Conservation (phyloP, 2,797 vertebrate species). For the Coracias cyanogaster region DNA sequence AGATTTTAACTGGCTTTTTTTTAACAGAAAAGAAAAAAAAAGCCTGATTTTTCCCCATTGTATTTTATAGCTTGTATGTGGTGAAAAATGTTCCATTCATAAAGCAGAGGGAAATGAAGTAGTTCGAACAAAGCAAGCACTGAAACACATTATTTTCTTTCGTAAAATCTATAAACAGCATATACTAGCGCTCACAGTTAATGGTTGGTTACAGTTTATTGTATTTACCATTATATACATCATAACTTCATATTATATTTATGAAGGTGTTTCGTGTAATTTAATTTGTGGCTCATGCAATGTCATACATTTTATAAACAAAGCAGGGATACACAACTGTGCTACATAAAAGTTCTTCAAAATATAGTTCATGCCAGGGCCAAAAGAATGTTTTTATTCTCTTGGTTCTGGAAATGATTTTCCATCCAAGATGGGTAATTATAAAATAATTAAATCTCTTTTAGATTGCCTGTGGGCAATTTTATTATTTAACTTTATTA, state of each 20-base stretch:
- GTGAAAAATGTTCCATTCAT: not conserved
- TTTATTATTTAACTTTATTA: constrained; percentile 63
- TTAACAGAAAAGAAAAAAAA: not conserved
- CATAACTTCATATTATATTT: not conserved
- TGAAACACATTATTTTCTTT: not conserved
- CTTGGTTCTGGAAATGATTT: not conserved
- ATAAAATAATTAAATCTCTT: constrained; percentile 57
- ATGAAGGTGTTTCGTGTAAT: not conserved
- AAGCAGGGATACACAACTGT: not conserved
- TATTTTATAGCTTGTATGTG: not conserved
- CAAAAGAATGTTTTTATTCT: constrained; percentile 45
- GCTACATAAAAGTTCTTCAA: not conserved
- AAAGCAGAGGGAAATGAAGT: not conserved
- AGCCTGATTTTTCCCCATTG: not conserved
- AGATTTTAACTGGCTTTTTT: too few species aligned
- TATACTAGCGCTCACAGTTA: not conserved
- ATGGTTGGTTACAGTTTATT: not conserved
- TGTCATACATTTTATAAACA: not conserved
- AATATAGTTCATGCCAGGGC: constrained; percentile 13
- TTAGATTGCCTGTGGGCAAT: constrained; percentile 17
- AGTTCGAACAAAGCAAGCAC: not conserved
- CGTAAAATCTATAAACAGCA: not conserved
- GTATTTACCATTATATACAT: not conserved
- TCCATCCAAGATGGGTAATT: constrained; percentile 27
- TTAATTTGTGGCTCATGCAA: not conserved